Evolutionary conservation across 2,797 vertebrate genomes (phyloP).

Genomic region (Tenualosa ilisha): DNA sequence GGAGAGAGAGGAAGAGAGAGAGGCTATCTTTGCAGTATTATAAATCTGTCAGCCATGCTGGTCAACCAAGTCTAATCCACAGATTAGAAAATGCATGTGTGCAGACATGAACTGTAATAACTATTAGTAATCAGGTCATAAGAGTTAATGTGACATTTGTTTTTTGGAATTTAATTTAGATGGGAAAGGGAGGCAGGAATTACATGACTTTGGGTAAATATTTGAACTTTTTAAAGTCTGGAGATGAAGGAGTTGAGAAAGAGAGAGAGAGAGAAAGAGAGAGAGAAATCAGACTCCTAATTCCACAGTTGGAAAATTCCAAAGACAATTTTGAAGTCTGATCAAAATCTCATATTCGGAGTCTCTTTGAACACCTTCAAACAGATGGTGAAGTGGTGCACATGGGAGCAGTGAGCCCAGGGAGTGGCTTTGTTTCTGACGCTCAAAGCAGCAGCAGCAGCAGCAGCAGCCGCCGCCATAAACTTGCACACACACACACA

Average conservation of each 20-base stretch:
- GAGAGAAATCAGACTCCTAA: neutral
- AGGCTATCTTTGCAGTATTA: neutral
- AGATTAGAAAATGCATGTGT: neutral
- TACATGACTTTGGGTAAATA: neutral
- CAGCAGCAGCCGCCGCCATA: neutral
- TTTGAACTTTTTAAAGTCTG: neutral
- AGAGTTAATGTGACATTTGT: neutral
- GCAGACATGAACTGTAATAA: neutral
- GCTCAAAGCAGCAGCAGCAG: conserved; percentile 2
- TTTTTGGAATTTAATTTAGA: neutral
- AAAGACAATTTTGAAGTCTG: conserved; percentile 15
- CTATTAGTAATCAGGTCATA: neutral
- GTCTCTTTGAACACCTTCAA: conserved; percentile 27
- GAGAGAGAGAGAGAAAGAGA: neutral
- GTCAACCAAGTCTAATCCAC: neutral
- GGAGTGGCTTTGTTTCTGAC: conserved; percentile 14
- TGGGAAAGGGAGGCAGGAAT: neutral
- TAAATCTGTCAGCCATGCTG: neutral
- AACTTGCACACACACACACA: neutral
- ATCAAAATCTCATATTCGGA: conserved; percentile 20
- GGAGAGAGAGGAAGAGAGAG: neutral
- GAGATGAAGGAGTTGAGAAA: neutral
- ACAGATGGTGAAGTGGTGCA: conserved; percentile 11
- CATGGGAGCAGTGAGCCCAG: neutral
- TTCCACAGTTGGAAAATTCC: conserved; percentile 15